Base-by-base conservation (phyloP, 2,797 vertebrate genomes). In the Dendrocincla fuliginosa region DNA sequence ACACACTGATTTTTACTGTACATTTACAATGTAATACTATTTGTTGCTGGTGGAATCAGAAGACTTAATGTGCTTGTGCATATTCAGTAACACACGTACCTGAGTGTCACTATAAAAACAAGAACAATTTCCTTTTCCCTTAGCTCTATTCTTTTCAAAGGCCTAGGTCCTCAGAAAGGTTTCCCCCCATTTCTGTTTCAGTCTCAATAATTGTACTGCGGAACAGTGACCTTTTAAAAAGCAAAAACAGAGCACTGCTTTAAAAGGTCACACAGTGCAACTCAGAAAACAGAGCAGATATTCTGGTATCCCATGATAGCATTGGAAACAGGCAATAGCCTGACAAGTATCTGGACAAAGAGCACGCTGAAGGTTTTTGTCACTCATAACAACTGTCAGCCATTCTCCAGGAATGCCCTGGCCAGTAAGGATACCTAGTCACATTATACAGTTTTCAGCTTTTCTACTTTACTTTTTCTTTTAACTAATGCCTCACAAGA, bases 221-320 rank as follows among this genome's bases (percentile, higher is more conserved):
- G 61, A 90, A 93, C 24, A 67, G 56, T 53, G 82, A 92, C 75
- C 74, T 90, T 92, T 92, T 39, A 57, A 64, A 85, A 92, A 80
- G 30, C 35, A 89, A 94, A 93, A 84, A 11, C 65, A 92, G 68
- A 88, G n/a, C 46, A 80, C 17, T 74, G 64, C 53, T 91, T 89
- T 87, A 67, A 93, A 90, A 96, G 68, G 79, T 93, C 81, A 92
- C 37, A 19, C 6, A 47, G 46, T 7, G 37, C 39, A 71, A 84
- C 9, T 65, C 27, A 35, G 57, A 95, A 83, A 93, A 78, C 75
- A 89, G 41, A 82, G n/a, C 22, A 75, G 60, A 70, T 49, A 52
- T 53, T 60, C 63, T 71, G 28, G 20, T 85, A 64, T 75, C 53
- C 71, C 68, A 77, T 2, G 1, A 60, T 23, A 91, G 65, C 42